phyloP scores from a whole-genome alignment of 2,888 invertebrate genomes.

The Dysmachus trigonus region DNA sequence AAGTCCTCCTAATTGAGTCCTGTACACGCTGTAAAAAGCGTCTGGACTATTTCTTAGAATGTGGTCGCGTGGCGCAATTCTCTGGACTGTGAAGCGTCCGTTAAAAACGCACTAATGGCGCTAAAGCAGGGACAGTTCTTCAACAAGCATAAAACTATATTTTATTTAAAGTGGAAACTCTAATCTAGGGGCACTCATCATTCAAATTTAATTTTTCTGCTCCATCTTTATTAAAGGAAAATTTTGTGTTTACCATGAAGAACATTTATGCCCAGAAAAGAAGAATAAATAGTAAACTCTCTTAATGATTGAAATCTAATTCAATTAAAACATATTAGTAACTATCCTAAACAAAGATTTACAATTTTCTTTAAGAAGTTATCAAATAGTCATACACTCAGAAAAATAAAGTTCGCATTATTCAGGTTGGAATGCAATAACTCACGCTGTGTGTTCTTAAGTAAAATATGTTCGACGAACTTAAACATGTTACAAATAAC shows the following conservation, averaged over 20 bases:
- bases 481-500: too few relatives aligned
- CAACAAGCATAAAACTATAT: not conserved
- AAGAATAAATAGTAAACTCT: too few relatives aligned
- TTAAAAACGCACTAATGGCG: not conserved
- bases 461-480: too few relatives aligned
- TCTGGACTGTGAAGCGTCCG: slow-evolving; percentile 11
- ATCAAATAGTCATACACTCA: too few relatives aligned
- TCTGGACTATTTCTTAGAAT: not conserved
- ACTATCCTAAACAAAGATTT: too few relatives aligned
- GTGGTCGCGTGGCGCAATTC: not conserved
- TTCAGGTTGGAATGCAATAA: too few relatives aligned
- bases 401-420: too few relatives aligned
- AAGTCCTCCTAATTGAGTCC: not conserved
- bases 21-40: not conserved
- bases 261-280: not conserved
- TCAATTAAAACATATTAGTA: too few relatives aligned
- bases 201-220: not conserved
- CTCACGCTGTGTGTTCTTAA: too few relatives aligned
- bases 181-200: not conserved
- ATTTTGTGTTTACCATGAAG: not conserved
- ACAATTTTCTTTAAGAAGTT: too few relatives aligned
- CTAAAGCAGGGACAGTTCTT: not conserved
- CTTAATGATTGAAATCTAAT: too few relatives aligned
- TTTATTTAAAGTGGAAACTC: not conserved
- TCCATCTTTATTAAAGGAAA: not conserved